A percentile compares a stretch with the other conserved stretches of the same genome.
phyloP scores from a whole-genome alignment of 35 echinoderm and acorn worm genomes.

The Apostichopus parvimensis region DNA sequence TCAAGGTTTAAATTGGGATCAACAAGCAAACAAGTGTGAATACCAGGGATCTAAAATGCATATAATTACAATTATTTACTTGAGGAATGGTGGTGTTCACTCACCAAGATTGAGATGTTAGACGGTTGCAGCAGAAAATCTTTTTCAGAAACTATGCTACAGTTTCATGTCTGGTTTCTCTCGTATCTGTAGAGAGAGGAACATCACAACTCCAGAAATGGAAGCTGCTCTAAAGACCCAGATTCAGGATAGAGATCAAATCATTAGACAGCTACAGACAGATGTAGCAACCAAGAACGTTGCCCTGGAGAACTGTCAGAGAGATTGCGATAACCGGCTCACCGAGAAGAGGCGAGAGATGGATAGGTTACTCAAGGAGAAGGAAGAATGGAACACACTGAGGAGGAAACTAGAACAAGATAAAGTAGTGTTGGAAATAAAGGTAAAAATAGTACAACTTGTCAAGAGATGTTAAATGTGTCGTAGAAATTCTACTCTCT shows the following conservation, averaged over 20 bases:
- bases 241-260: constrained; percentile 70
- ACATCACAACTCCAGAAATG: constrained; percentile 63
- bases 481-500: no score
- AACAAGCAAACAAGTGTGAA: no score
- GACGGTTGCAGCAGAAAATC: no score
- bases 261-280: constrained; percentile 76
- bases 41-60: background rate
- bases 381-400: constrained; percentile 61
- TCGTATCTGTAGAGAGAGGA: constrained; percentile 47
- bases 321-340: constrained; percentile 59
- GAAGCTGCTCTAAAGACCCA: constrained; percentile 62
- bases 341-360: constrained; percentile 71
- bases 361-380: constrained; percentile 62
- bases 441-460: constrained; percentile 24
- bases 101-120: no score
- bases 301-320: constrained; percentile 65
- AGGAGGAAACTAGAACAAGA: constrained; percentile 75
- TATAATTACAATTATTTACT: background rate
- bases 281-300: constrained; percentile 86
- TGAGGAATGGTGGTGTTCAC: no score
- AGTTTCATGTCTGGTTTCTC: background rate
- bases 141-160: no score
- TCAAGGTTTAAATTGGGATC: no score
- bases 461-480: background rate
- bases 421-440: constrained; percentile 79